These are phyloP conservation scores for Erethizon dorsatum DNA, from an alignment of 2,797 vertebrate species.

Conservation along the genomic window DNA sequence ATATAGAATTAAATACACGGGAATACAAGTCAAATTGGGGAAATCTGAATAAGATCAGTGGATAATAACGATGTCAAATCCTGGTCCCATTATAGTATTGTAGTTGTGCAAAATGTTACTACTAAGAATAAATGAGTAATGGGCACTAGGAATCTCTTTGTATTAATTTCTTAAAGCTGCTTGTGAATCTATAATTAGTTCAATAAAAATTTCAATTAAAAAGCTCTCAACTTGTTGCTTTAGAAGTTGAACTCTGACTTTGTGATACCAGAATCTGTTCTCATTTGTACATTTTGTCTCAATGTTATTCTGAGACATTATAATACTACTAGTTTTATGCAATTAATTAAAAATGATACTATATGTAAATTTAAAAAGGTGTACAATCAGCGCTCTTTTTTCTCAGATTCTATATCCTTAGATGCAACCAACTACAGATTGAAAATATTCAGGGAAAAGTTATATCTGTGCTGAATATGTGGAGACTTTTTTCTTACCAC, in stretches of 20 bases:
- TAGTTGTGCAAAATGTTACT: neutral
- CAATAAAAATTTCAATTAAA: neutral
- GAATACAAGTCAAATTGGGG: neutral
- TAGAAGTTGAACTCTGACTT: neutral
- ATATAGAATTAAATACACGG: neutral
- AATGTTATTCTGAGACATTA: neutral
- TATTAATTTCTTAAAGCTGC: neutral
- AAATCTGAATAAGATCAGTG: neutral
- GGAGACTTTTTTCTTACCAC: neutral
- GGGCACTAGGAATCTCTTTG: neutral
- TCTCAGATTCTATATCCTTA: neutral
- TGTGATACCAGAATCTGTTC: neutral
- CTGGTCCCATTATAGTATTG: neutral
- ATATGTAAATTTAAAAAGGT: neutral
- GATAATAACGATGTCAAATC: neutral
- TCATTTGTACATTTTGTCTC: neutral
- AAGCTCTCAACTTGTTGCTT: neutral
- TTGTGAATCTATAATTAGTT: neutral
- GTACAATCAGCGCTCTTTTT: neutral
- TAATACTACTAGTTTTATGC: neutral
- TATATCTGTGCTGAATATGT: neutral
- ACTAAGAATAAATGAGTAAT: neutral
- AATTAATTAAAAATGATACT: neutral
- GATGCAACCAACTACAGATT: neutral
- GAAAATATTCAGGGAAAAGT: neutral